A percentile compares a stretch with the other conserved stretches of the same genome.
phyloP scores from a whole-genome alignment of 2,797 vertebrate species.

The Tamandua tetradactyla region DNA sequence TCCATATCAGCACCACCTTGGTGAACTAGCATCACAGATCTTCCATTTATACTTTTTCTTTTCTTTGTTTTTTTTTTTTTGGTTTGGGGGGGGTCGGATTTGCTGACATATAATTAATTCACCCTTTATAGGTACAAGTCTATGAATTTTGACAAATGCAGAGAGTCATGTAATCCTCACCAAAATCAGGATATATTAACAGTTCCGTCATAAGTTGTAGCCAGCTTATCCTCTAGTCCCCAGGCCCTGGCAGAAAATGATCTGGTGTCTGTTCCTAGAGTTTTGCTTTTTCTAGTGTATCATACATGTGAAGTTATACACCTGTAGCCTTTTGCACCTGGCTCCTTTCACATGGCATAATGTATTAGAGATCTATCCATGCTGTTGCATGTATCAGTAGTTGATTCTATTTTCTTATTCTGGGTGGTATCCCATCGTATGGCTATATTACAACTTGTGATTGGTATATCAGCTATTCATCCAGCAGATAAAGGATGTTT shows the following conservation, averaged over 20 bases:
- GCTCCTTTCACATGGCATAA: neutral
- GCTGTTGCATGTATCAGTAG: neutral
- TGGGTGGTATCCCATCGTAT: neutral
- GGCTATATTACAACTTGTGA: neutral
- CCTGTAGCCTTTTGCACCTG: neutral
- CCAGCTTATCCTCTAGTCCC: neutral
- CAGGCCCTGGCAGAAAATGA: neutral
- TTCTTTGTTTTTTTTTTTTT: neutral
- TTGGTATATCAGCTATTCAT: neutral
- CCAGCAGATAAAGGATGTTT: neutral
- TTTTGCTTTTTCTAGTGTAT: neutral
- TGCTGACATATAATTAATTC: neutral
- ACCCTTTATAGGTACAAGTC: neutral
- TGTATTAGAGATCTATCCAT: neutral
- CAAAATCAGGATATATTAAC: neutral
- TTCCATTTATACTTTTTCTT: neutral
- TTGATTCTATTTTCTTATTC: constrained; percentile 37
- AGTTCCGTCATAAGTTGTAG: neutral
- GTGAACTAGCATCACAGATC: neutral
- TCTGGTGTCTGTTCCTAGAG: neutral
- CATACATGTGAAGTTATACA: neutral
- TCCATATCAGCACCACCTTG: neutral
- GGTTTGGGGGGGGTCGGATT: neutral
- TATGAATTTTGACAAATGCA: constrained; percentile 4
- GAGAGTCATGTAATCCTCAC: neutral